Evolutionary conservation across 2,113 vertebrate species (phyloP).

Genomic region (Zosterops lateralis): DNA sequence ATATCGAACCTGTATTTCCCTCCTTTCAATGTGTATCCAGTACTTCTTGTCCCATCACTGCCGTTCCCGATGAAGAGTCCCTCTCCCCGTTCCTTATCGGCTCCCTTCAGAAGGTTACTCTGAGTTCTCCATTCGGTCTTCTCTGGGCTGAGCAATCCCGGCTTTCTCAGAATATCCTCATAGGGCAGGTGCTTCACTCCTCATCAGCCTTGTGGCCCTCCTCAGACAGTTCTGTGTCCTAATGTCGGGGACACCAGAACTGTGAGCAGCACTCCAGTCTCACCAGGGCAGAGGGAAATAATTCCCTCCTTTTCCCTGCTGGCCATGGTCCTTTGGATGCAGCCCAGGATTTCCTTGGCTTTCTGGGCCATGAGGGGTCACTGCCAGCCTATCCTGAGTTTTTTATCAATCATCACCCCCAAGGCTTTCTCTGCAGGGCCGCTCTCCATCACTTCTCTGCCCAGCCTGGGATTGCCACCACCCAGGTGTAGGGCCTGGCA

Average conservation of each 20-base stretch:
- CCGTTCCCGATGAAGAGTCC: not conserved
- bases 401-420: not conserved
- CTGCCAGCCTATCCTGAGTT: not conserved
- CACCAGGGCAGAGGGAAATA: not conserved
- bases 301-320: not conserved
- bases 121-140: accelerated
- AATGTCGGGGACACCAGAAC: accelerated
- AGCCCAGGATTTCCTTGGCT: not conserved
- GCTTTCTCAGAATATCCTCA: not conserved
- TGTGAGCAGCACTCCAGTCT: not conserved
- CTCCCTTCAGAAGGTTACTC: not conserved
- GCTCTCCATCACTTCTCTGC: not conserved
- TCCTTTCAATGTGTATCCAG: not conserved
- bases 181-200: too few species aligned
- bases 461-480: not conserved
- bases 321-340: not conserved
- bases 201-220: not conserved
- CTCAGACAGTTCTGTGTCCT: not conserved
- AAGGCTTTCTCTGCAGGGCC: not conserved
- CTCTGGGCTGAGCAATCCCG: not conserved
- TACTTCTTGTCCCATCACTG: not conserved
- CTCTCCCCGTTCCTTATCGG: not conserved
- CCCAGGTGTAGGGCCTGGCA: not conserved
- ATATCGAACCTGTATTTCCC: not conserved
- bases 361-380: not conserved